phyloP scores from a whole-genome alignment of 2,797 vertebrate species.

The Threskiornis aethiopicus region DNA sequence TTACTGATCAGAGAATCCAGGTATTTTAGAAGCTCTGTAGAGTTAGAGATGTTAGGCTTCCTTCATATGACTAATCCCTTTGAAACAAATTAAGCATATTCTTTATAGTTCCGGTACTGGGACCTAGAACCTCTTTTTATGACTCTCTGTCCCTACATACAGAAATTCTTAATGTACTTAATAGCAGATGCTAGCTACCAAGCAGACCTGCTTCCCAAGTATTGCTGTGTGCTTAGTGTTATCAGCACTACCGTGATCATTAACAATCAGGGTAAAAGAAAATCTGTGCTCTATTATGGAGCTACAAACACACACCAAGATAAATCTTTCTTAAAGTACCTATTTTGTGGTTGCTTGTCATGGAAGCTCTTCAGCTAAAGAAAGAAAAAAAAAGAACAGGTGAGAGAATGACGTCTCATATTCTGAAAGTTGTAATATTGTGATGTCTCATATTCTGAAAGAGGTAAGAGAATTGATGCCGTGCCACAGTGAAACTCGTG shows the following conservation, averaged over 20 bases:
- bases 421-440: not conserved
- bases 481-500: not conserved
- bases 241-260: not conserved
- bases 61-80: not conserved
- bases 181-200: not conserved
- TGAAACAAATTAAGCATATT: not conserved
- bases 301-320: not conserved
- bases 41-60: not conserved
- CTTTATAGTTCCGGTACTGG: not conserved
- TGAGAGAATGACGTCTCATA: not conserved
- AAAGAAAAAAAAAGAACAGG: not conserved
- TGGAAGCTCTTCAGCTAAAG: not conserved
- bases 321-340: not conserved
- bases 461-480: not conserved
- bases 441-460: not conserved
- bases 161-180: not conserved
- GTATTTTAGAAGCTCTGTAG: not conserved
- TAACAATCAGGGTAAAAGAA: not conserved
- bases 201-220: not conserved
- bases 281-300: not conserved
- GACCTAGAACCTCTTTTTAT: not conserved
- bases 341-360: not conserved
- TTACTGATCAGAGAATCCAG: not conserved
- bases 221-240: not conserved
- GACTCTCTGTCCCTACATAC: not conserved